A percentile compares a stretch with the other conserved stretches of the same genome.
Conservation (phyloP, 2,888 invertebrate genomes). For the Microctonus hyperodae region DNA sequence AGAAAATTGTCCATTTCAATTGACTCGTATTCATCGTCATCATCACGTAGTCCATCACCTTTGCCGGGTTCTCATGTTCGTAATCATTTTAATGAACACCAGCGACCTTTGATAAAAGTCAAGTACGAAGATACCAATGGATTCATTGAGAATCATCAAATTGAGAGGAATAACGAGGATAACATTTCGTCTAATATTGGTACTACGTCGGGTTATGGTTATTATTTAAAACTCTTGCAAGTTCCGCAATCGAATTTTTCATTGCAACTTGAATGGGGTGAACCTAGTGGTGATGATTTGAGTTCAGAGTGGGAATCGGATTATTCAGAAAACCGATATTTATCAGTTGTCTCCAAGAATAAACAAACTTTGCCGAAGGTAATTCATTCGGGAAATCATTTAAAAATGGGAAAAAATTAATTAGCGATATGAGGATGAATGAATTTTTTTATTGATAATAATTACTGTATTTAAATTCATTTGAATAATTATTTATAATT, state of each 20-base stretch:
- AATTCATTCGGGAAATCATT: constrained; percentile 7
- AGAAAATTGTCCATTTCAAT: constrained; percentile 39
- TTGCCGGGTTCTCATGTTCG: constrained; percentile 20
- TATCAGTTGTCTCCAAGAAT: constrained; percentile 31
- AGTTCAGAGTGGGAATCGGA: constrained; percentile 94
- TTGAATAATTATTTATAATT: background rate
- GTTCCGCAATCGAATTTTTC: constrained; percentile 66
- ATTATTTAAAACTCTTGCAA: constrained; percentile 79
- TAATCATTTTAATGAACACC: constrained; percentile 7
- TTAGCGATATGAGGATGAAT: background rate
- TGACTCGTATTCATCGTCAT: constrained; percentile 52
- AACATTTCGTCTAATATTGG: constrained; percentile 8
- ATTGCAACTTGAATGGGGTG: constrained; percentile 80
- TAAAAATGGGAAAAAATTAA: background rate
- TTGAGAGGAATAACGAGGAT: background rate
- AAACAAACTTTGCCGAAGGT: constrained; percentile 40
- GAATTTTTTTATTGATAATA: constrained; percentile 6
- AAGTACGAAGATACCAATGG: constrained; percentile 19
- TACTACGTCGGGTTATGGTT: constrained; percentile 70
- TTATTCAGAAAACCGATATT: constrained; percentile 46
- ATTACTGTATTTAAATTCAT: background rate
- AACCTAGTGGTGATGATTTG: constrained; percentile 89
- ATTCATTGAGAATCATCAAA: constrained; percentile 1
- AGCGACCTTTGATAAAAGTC: constrained; percentile 16
- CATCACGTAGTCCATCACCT: constrained; percentile 58